Base-by-base conservation (phyloP, 1,140 invertebrate species). In the Pseudomyrmex pallidus region DNA sequence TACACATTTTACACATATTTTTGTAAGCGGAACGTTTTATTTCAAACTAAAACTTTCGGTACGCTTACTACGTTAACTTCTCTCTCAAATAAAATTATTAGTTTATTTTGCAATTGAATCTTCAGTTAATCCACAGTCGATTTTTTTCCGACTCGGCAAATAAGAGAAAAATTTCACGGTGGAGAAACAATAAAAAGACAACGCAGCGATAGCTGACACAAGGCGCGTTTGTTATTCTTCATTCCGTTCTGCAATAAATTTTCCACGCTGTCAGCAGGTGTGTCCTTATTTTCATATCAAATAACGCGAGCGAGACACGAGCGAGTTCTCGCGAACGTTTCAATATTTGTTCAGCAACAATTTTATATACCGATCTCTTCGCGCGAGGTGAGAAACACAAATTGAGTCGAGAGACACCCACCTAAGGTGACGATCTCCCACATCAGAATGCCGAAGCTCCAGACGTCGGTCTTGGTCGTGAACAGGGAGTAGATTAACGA, bases 361-460 rank as follows among this genome's bases (percentile, higher is more conserved):
- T 50, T 50, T 52, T 78, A 68, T 78, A 68, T 22, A 72, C 20
- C 22, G 25, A 35, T 61, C 9, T 52, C 46, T 20, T 63, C 15
- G 4, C 35, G 25, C 25, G 35, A 5, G 35, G 5, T 35, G 35
- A 35, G 7, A 35, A 25, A 25, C 25, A 13, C 20, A 63, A 63
- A 50, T 44, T 17, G 4, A 44, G 8, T 35, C 35, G 35, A 35
- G 74, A 12, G 25, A 35, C 12, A 89, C 90, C 90, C 88, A 97
- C 96, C 96, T 78, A 97, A 92, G 12, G 97, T 98, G 46, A 97
- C 96, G 85, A 98, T 98, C 94, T 98, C 97, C 97, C 97, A 98
- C 80, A 98, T 94, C 3, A 98, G 94, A 52, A 98, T 96, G 20
- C 98, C 98, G 91, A 97, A 98, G 61, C 97, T 96, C 97, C 97